Conservation (phyloP, 2,888 invertebrate species). For the Labia minor region DNA sequence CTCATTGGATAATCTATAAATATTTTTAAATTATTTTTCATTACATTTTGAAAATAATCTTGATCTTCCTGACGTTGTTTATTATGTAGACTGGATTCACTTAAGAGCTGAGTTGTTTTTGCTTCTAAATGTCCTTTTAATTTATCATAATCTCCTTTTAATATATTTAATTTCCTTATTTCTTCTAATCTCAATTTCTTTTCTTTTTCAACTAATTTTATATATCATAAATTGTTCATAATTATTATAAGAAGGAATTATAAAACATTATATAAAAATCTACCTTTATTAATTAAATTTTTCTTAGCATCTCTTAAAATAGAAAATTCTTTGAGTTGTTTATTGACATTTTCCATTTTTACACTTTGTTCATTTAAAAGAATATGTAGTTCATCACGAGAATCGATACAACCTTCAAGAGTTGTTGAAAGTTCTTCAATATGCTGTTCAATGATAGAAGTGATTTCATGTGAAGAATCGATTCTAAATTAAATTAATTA, state of each 20-base stretch:
- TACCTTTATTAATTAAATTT: too few species aligned
- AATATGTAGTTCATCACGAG: background rate
- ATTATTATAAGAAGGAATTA: too few species aligned
- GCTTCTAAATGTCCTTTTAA: background rate
- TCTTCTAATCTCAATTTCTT: background rate
- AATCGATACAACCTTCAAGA: background rate
- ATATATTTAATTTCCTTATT: background rate
- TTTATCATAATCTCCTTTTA: background rate
- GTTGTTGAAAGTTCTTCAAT: background rate
- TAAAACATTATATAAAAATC: too few species aligned
- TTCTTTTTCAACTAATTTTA: background rate
- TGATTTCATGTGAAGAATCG: background rate
- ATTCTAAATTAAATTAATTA: background rate
- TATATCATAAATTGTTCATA: too few species aligned
- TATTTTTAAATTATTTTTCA: too few species aligned
- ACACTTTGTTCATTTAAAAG: background rate
- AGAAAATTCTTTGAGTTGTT: background rate
- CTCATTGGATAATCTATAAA: too few species aligned
- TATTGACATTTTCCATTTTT: background rate
- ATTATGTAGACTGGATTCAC: background rate
- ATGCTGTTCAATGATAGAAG: background rate
- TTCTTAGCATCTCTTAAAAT: background rate
- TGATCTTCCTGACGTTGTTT: background rate
- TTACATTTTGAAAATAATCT: background rate
- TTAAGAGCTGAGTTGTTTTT: background rate